Evolutionary conservation across 2,888 invertebrate genomes (phyloP).

Genomic region (Cephus nigrinus): DNA sequence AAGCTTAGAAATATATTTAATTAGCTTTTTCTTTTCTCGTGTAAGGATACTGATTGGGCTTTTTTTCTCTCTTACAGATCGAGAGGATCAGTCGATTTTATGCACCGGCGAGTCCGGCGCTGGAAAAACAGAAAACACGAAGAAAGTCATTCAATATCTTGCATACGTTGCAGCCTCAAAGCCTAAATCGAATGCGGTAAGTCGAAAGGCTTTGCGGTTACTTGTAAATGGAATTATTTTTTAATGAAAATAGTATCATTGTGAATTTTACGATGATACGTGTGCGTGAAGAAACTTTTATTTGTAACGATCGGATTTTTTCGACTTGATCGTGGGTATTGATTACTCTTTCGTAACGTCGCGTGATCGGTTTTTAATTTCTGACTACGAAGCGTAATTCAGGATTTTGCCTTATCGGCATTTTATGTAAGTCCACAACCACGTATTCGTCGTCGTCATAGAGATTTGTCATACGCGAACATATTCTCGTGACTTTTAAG

Average conservation of each 20-base stretch:
- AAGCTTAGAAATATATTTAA: neutral
- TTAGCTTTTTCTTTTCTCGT: neutral
- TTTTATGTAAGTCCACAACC: neutral
- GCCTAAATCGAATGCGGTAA: slow-evolving; percentile 90
- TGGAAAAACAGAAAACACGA: slow-evolving; percentile 99
- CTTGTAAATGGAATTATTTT: neutral
- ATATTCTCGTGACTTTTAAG: neutral
- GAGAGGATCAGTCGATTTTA: slow-evolving; percentile 99
- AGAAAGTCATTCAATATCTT: slow-evolving; percentile 99
- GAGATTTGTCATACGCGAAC: neutral
- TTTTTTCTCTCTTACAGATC: slow-evolving; percentile 76
- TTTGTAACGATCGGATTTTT: neutral
- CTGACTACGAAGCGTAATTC: neutral
- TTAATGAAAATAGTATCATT: neutral
- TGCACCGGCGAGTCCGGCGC: slow-evolving; percentile 99
- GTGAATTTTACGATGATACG: no score
- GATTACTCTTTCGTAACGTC: neutral
- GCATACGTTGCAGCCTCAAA: slow-evolving; percentile 99
- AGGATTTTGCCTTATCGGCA: neutral
- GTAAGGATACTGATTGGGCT: slow-evolving; percentile 24
- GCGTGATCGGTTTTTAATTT: neutral
- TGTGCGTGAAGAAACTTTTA: neutral
- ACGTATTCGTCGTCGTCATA: neutral
- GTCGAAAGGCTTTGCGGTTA: slow-evolving; percentile 50
- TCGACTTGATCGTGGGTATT: neutral